A percentile compares a stretch with the other conserved stretches of the same genome.
Evolutionary conservation across 2,113 vertebrate genomes (phyloP).

Genomic region (Camarhynchus parvulus): DNA sequence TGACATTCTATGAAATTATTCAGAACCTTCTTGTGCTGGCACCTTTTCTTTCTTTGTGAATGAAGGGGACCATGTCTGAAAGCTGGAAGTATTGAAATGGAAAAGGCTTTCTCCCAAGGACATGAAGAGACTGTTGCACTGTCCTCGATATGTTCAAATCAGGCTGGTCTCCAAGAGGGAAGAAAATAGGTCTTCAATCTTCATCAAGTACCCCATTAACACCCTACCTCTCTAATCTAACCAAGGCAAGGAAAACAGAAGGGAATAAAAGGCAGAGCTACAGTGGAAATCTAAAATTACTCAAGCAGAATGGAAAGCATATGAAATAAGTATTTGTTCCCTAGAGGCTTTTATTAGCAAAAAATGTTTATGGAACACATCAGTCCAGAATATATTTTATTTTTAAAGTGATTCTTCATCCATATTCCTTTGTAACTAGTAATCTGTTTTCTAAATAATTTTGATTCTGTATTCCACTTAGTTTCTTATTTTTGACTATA

Average conservation of each 20-base stretch:
- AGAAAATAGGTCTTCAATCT: slow-evolving; percentile 69
- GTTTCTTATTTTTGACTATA: slow-evolving; percentile 9
- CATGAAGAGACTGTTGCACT: slow-evolving; percentile 28
- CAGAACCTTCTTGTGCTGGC: slow-evolving; percentile 10
- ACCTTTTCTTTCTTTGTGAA: slow-evolving; percentile 16
- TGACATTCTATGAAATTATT: neutral
- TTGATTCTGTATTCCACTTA: neutral
- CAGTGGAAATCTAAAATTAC: neutral
- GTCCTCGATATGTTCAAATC: slow-evolving; percentile 54
- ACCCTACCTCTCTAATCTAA: slow-evolving; percentile 66
- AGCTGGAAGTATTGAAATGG: slow-evolving; percentile 5
- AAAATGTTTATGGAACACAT: slow-evolving; percentile 21
- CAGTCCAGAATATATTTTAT: slow-evolving; percentile 14
- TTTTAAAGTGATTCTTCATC: slow-evolving; percentile 35
- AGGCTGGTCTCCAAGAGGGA: slow-evolving; percentile 33
- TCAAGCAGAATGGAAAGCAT: neutral
- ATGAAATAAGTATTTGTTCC: slow-evolving; percentile 12
- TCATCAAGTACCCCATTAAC: slow-evolving; percentile 62
- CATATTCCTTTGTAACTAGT: slow-evolving; percentile 37
- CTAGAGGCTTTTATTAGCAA: slow-evolving; percentile 18
- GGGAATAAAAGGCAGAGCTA: slow-evolving; percentile 21
- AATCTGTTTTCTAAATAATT: slow-evolving; percentile 32
- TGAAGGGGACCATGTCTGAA: slow-evolving; percentile 33
- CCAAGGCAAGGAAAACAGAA: slow-evolving; percentile 33
- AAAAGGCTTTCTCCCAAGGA: slow-evolving; percentile 60